Evolutionary conservation across 1,140 invertebrate genomes (phyloP).

Genomic region (Papilio xuthus): DNA sequence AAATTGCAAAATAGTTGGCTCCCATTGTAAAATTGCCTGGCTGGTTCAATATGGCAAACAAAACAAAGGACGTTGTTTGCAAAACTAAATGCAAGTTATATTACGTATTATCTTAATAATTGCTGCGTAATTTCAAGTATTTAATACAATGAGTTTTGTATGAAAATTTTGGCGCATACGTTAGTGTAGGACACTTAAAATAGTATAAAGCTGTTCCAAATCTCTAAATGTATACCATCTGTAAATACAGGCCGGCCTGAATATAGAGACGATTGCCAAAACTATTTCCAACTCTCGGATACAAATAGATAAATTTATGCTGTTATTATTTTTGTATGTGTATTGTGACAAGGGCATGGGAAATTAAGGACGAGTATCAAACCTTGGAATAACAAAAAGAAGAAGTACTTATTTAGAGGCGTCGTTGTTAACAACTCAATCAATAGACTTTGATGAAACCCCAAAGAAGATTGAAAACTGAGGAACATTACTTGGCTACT

Average conservation of each 20-base stretch:
- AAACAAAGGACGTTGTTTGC: no score
- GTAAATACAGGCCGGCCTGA: conserved; percentile 31
- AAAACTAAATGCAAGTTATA: no score
- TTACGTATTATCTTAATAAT: background rate
- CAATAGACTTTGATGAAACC: background rate
- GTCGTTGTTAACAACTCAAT: background rate
- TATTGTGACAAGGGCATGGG: background rate
- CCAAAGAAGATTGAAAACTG: background rate
- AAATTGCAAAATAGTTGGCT: no score
- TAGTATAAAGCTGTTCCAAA: conserved; percentile 33
- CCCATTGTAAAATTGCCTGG: no score
- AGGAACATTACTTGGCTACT: no score
- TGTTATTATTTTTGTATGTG: background rate
- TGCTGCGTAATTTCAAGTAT: background rate
- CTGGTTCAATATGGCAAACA: no score
- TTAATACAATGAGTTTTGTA: conserved; percentile 10
- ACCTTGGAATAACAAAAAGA: background rate
- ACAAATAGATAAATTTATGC: conserved; percentile 13
- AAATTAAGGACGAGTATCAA: background rate
- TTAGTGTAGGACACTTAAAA: conserved; percentile 22
- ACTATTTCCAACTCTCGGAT: conserved; percentile 31
- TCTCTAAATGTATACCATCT: conserved; percentile 36
- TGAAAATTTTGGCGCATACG: conserved; percentile 7
- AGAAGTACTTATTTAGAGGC: background rate
- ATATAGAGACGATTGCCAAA: conserved; percentile 36